Conservation (phyloP, 2,888 invertebrate genomes). For the Hedya salicella region DNA sequence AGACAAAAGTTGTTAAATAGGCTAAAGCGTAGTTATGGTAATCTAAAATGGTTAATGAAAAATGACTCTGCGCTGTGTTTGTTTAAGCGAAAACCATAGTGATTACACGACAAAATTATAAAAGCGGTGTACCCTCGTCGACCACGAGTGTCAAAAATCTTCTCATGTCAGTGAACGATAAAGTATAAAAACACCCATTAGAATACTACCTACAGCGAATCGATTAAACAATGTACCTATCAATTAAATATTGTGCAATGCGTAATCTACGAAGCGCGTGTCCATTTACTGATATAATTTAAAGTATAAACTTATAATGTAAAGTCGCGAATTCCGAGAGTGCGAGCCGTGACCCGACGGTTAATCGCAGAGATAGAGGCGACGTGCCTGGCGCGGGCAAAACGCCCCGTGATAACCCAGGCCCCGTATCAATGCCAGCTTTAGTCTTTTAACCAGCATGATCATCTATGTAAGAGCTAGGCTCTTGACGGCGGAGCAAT, state of each 20-base stretch:
- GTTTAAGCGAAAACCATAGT: too few species aligned
- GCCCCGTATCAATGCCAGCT: conserved; percentile 11
- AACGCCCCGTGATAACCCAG: conserved; percentile 10
- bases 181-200: too few species aligned
- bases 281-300: conserved; percentile 23
- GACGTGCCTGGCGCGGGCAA: conserved; percentile 1
- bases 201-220: not conserved
- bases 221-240: not conserved
- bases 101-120: too few species aligned
- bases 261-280: conserved; percentile 12
- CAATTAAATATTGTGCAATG: conserved; percentile 14
- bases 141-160: too few species aligned
- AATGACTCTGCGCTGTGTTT: too few species aligned
- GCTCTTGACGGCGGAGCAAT: too few species aligned
- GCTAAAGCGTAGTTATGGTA: too few species aligned
- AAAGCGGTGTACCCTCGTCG: too few species aligned
- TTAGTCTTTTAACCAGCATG: not conserved
- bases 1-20: too few species aligned
- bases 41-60: too few species aligned
- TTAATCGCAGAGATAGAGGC: conserved; percentile 27
- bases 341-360: conserved; percentile 26
- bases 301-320: not conserved
- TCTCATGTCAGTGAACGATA: too few species aligned
- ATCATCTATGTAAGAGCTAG: not conserved
- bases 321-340: conserved; percentile 8